Percentiles rank a stretch among this genome's conserved stretches.
These are phyloP conservation scores for Tipula confusa DNA, from an alignment of 2,888 invertebrate genomes.

Conservation along the genomic window DNA sequence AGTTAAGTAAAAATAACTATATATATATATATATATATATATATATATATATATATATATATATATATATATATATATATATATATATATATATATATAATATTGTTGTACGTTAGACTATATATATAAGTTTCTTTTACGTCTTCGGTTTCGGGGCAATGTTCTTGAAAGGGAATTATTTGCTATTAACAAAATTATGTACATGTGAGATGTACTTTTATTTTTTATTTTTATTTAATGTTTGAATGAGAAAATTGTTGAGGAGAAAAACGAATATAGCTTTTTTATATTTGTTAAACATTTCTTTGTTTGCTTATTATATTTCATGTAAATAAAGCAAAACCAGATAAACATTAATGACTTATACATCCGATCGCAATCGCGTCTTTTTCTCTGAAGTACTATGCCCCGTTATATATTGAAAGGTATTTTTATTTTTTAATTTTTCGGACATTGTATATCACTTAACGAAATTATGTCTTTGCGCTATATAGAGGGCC, in stretches of 20 bases:
- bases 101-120: not conserved
- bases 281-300: not conserved
- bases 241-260: conserved; percentile 12
- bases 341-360: conserved; percentile 25
- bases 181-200: conserved; percentile 25
- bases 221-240: not conserved
- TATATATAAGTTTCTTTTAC: not conserved
- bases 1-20: not conserved
- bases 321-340: conserved; percentile 25
- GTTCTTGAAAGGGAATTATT: conserved; percentile 25
- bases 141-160: conserved; percentile 12
- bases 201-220: not conserved
- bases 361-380: conserved; percentile 12
- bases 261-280: not conserved
- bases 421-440: not conserved
- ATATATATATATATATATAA: not conserved
- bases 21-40: too few relatives aligned
- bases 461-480: not conserved
- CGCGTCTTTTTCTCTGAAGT: not conserved
- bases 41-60: too few relatives aligned
- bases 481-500: not conserved
- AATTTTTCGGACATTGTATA: not conserved
- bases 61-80: too few relatives aligned
- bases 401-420: not conserved
- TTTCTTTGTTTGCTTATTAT: conserved; percentile 25